A percentile compares a stretch with the other conserved stretches of the same genome.
These are phyloP conservation scores for Maniola jurtina DNA, from an alignment of 1,140 invertebrate genomes.

Conservation along the genomic window DNA sequence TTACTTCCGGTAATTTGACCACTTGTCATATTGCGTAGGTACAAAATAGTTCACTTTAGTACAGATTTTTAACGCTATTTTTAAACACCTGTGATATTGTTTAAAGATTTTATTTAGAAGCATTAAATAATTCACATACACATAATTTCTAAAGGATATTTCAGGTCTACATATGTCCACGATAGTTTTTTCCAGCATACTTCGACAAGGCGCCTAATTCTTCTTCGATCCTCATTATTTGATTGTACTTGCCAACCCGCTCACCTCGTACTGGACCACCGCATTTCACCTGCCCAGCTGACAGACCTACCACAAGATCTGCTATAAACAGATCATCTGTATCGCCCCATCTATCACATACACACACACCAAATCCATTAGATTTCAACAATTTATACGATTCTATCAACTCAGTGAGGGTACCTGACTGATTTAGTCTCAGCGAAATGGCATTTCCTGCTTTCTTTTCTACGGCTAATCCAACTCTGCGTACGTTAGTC, in stretches of 20 bases:
- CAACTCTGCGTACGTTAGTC: constrained; percentile 92
- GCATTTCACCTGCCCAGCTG: constrained; percentile 98
- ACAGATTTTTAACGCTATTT: too few species aligned
- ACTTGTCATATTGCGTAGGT: constrained; percentile 38
- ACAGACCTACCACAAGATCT: constrained; percentile 97
- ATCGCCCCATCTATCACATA: constrained; percentile 94
- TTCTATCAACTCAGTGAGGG: constrained; percentile 96
- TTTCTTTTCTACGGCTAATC: constrained; percentile 95
- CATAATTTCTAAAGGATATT: background rate
- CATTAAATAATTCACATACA: too few species aligned
- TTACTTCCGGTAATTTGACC: constrained; percentile 60
- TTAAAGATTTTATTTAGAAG: too few species aligned
- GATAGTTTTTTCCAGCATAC: constrained; percentile 96
- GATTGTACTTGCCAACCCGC: constrained; percentile 98
- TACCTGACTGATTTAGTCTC: constrained; percentile 98
- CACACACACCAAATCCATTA: constrained; percentile 97
- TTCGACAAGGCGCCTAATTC: constrained; percentile 93
- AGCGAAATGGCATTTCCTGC: constrained; percentile 96
- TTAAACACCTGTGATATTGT: too few species aligned
- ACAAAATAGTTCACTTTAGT: too few species aligned
- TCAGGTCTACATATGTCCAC: constrained; percentile 59
- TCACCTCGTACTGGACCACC: constrained; percentile 98
- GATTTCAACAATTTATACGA: constrained; percentile 93
- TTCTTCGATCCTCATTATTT: constrained; percentile 98
- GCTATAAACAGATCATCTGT: constrained; percentile 99